Evolutionary conservation across 2,113 vertebrate species (phyloP).

Genomic region (Podiceps cristatus): DNA sequence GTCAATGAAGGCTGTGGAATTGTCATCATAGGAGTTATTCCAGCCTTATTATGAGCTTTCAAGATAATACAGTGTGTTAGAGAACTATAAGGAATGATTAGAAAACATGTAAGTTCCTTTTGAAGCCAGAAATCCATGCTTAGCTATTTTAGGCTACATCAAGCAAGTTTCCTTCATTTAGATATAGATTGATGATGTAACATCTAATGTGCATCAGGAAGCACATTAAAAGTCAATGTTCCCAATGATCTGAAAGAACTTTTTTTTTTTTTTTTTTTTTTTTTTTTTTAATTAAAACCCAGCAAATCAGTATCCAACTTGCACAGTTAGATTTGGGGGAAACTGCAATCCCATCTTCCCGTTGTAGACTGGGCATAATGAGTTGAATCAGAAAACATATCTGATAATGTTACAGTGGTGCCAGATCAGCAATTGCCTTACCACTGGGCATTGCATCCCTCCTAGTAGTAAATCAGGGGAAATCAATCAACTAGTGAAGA

Average conservation of each 20-base stretch:
- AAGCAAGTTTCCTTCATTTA: background rate
- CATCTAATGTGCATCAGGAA: background rate
- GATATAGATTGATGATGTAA: background rate
- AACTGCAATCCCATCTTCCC: background rate
- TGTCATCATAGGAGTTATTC: slow-evolving; percentile 24
- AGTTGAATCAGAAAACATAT: background rate
- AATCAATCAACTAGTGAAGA: background rate
- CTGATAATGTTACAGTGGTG: background rate
- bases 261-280: background rate
- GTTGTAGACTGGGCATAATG: background rate
- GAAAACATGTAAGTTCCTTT: background rate
- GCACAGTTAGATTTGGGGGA: background rate
- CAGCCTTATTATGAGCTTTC: slow-evolving; percentile 3
- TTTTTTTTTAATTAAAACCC: background rate
- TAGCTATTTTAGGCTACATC: background rate
- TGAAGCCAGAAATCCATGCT: slow-evolving; percentile 17
- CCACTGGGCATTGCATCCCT: background rate
- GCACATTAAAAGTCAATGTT: background rate
- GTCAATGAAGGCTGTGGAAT: background rate
- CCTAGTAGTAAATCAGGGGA: background rate
- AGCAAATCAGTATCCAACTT: background rate
- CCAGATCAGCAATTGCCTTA: background rate
- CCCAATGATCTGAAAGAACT: background rate
- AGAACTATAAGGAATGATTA: background rate
- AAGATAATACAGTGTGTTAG: background rate